Percentiles rank a stretch among this genome's conserved stretches.
These are phyloP conservation scores for Aplysina aerophoba DNA, from an alignment of 37 sponge, comb jelly and placozoan species.

Conservation along the genomic window DNA sequence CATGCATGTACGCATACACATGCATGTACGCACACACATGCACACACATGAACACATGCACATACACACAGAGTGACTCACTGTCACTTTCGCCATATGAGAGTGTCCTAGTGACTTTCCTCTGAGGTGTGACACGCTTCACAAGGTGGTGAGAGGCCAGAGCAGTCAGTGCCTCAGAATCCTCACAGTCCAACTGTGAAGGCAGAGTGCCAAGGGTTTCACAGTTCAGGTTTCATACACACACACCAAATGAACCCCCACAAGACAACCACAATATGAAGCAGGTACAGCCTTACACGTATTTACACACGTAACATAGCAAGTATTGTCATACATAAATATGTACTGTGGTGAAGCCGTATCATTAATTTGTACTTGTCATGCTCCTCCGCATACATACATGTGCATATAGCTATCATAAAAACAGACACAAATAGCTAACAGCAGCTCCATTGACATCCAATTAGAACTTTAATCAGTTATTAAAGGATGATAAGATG, in stretches of 20 bases:
- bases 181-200: slow-evolving; percentile 3
- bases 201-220: neutral
- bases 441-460: too few species aligned
- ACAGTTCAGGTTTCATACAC: too few species aligned
- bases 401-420: too few species aligned
- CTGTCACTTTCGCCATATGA: slow-evolving; percentile 20
- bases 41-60: neutral
- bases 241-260: too few species aligned
- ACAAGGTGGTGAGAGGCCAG: slow-evolving; percentile 63
- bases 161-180: slow-evolving; percentile 25
- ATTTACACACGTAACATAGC: neutral
- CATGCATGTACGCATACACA: slow-evolving; percentile 17
- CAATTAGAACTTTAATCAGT: too few species aligned
- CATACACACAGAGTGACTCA: neutral
- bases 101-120: slow-evolving; percentile 59
- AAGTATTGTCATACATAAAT: neutral
- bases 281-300: too few species aligned
- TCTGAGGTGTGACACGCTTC: slow-evolving; percentile 77
- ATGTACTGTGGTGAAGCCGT: too few species aligned
- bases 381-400: too few species aligned
- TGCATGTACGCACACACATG: slow-evolving; percentile 4
- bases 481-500: too few species aligned
- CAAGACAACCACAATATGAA: too few species aligned
- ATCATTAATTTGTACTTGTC: too few species aligned
- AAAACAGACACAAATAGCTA: too few species aligned